Evolutionary conservation across 2,888 invertebrate genomes (phyloP).

Genomic region (Agrochola circellaris): DNA sequence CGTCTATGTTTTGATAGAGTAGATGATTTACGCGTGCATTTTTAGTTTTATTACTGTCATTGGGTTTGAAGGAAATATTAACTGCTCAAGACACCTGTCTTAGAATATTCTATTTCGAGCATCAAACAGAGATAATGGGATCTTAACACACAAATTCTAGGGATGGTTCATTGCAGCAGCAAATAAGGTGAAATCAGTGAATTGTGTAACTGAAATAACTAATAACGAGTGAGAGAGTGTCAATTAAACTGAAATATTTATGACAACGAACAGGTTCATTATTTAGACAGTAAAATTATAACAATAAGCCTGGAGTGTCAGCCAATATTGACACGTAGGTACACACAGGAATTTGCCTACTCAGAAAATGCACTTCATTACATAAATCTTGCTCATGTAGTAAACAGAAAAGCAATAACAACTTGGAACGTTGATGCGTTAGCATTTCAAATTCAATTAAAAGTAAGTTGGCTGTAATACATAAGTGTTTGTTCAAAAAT

Average conservation of each 20-base stretch:
- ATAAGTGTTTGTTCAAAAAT: constrained; percentile 3
- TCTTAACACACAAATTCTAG: constrained; percentile 1
- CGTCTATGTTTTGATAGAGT: constrained; percentile 32
- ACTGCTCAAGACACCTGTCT: constrained; percentile 15
- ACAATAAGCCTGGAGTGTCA: not conserved
- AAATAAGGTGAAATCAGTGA: not conserved
- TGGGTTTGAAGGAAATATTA: constrained; percentile 40
- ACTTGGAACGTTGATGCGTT: not conserved
- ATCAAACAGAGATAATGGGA: constrained; percentile 21
- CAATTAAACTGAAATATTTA: not conserved
- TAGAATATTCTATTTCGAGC: constrained; percentile 23
- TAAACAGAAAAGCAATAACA: constrained; percentile 20
- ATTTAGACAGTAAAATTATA: not conserved
- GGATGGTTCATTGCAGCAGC: not conserved
- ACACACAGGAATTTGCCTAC: constrained; percentile 15
- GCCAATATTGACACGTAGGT: constrained; percentile 23
- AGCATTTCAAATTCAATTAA: constrained; percentile 35
- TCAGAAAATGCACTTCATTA: constrained; percentile 11
- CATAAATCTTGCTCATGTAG: not conserved
- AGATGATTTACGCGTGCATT: constrained; percentile 53
- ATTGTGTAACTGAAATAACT: not conserved
- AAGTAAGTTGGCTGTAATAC: constrained; percentile 3
- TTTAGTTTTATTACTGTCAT: constrained; percentile 46
- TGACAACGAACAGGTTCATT: not conserved
- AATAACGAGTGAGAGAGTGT: too few relatives aligned